These are phyloP conservation scores for Drosophila jambulina DNA, from an alignment of 1,140 invertebrate genomes.

Conservation along the genomic window DNA sequence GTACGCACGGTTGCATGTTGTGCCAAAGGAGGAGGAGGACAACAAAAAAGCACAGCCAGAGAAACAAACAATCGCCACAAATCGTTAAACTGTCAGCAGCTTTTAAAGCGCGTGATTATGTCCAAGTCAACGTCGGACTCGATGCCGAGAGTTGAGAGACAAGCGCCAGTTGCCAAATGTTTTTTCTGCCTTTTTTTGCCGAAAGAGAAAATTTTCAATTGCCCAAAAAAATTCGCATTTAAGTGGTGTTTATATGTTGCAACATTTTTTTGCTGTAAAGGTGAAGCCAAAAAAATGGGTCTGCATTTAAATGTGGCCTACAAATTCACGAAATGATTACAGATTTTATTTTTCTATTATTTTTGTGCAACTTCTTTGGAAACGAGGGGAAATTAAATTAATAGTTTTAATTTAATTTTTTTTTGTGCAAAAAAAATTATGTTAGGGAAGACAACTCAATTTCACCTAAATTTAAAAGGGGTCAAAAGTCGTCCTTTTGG, in stretches of 20 bases:
- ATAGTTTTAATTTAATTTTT: no score
- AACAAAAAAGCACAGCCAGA: constrained; percentile 40
- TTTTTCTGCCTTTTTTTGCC: constrained; percentile 27
- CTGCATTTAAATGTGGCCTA: constrained; percentile 19
- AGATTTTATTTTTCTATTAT: background rate
- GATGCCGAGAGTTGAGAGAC: constrained; percentile 36
- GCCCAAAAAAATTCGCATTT: constrained; percentile 66
- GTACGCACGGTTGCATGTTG: constrained; percentile 78
- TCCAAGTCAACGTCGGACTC: constrained; percentile 59
- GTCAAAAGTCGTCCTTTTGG: no score
- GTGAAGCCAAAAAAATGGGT: constrained; percentile 6
- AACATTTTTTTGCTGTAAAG: constrained; percentile 32
- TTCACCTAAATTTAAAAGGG: no score
- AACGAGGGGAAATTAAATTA: background rate
- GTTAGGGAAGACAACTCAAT: no score
- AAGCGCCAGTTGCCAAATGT: constrained; percentile 56
- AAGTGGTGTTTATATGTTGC: constrained; percentile 43
- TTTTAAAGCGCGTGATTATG: constrained; percentile 81
- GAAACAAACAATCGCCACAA: constrained; percentile 80
- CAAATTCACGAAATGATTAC: background rate
- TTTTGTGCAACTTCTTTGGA: background rate
- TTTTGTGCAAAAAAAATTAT: background rate
- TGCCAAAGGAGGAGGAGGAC: constrained; percentile 19
- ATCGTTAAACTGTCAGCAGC: constrained; percentile 84
- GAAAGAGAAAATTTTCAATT: constrained; percentile 74